Percentiles rank a stretch among this genome's conserved stretches.
These are phyloP conservation scores for Gambusia holbrooki DNA, from an alignment of 2,113 vertebrate species.

Conservation along the genomic window DNA sequence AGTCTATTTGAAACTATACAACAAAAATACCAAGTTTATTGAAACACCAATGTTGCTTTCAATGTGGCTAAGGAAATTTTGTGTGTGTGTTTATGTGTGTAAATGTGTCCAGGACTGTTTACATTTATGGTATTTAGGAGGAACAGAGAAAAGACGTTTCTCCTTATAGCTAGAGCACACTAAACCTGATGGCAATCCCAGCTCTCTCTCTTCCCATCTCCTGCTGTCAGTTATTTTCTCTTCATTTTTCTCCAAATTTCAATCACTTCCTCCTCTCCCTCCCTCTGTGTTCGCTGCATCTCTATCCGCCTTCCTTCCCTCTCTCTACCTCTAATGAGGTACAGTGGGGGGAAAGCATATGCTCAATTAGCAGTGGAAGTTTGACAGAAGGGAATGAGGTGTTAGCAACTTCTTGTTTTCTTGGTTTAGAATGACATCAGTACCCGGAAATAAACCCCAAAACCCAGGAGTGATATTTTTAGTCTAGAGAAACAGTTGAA, in stretches of 20 bases:
- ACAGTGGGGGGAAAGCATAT: constrained; percentile 31
- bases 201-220: background rate
- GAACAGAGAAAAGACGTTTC: background rate
- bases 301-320: background rate
- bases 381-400: constrained; percentile 44
- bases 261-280: background rate
- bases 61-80: background rate
- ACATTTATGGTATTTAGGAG: background rate
- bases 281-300: background rate
- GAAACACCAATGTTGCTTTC: too few species aligned
- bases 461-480: constrained; percentile 5
- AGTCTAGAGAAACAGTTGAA: background rate
- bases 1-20: background rate
- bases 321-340: background rate
- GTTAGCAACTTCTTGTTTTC: constrained; percentile 55
- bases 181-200: background rate
- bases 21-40: too few species aligned
- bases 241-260: background rate
- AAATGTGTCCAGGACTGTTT: background rate
- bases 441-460: background rate
- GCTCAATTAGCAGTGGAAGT: constrained; percentile 54
- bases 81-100: background rate
- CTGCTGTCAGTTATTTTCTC: background rate
- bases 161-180: too few species aligned
- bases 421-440: constrained; percentile 9